A percentile compares a stretch with the other conserved stretches of the same genome.
Conservation (phyloP, 23 tunicate species). For the Clavelina lepadiformis region DNA sequence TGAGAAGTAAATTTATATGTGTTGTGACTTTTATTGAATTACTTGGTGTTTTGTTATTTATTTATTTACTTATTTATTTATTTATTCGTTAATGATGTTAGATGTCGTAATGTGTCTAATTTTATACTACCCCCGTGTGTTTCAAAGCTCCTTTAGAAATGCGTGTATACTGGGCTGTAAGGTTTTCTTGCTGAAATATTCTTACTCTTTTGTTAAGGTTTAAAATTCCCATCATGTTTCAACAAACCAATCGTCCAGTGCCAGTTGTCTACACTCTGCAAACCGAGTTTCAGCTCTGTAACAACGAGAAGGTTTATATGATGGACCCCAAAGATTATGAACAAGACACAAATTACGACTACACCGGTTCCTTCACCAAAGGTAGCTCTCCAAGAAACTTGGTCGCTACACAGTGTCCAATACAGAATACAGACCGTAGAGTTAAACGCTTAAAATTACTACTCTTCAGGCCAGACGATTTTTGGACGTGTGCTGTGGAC, state of each 20-base stretch:
- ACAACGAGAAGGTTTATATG: constrained; percentile 93
- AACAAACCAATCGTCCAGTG: constrained; percentile 95
- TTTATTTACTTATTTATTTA: no score
- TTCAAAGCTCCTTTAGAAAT: no score
- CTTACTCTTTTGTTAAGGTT: constrained; percentile 52
- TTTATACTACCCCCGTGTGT: no score
- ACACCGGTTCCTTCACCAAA: constrained; percentile 93
- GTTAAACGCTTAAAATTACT: neutral
- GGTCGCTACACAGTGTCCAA: neutral
- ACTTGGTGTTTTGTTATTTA: no score
- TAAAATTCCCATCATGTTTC: constrained; percentile 76
- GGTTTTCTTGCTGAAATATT: neutral
- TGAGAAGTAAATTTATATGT: constrained; percentile 44
- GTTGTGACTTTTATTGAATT: no score
- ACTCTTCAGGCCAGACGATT: constrained; percentile 74
- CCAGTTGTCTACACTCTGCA: constrained; percentile 92
- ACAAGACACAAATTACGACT: constrained; percentile 51
- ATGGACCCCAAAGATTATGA: constrained; percentile 68
- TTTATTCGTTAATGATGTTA: no score
- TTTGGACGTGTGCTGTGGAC: constrained; percentile 95
- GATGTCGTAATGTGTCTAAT: no score
- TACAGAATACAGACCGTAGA: neutral
- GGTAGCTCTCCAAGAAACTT: constrained; percentile 31
- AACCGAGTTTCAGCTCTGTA: constrained; percentile 86
- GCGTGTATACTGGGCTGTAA: no score